Percentiles rank a stretch among this genome's conserved stretches.
Conservation (phyloP, 1,140 invertebrate species). For the Drosophila kepulauana region DNA sequence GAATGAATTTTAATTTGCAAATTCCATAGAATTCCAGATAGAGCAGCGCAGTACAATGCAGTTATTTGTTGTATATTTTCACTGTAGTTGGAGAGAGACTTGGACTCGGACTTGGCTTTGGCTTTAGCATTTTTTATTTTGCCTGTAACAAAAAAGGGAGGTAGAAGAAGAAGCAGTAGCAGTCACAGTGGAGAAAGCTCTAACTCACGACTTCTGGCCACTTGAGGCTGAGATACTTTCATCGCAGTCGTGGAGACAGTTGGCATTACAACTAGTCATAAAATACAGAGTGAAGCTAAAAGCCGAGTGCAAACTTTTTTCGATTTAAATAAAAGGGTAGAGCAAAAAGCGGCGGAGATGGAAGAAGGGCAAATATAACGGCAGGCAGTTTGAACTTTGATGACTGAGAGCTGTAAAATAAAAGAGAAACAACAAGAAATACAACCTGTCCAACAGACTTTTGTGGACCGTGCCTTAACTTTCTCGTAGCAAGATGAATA, state of each 20-base stretch:
- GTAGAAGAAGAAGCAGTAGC: background rate
- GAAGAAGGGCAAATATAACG: conserved; percentile 50
- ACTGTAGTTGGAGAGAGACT: conserved; percentile 23
- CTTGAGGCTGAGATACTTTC: conserved; percentile 42
- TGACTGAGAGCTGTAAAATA: conserved; percentile 45
- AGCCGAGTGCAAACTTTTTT: conserved; percentile 55
- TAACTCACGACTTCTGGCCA: conserved; percentile 41
- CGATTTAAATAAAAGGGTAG: conserved; percentile 76
- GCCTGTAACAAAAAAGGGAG: conserved; percentile 7
- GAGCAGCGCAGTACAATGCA: background rate
- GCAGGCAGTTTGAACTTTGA: conserved; percentile 74
- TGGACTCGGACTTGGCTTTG: conserved; percentile 1
- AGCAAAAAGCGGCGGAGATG: too few relatives aligned
- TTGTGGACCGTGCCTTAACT: conserved; percentile 24
- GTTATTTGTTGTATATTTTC: conserved; percentile 7
- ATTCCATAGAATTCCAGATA: conserved; percentile 6
- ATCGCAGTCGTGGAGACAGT: conserved; percentile 29
- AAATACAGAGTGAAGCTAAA: conserved; percentile 51
- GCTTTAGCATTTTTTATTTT: conserved; percentile 56
- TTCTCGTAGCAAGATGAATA: conserved; percentile 18
- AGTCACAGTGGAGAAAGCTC: conserved; percentile 1
- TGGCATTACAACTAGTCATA: conserved; percentile 64
- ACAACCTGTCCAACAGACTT: conserved; percentile 63
- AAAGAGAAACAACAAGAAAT: conserved; percentile 32
- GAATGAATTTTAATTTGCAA: conserved; percentile 18